Evolutionary conservation across 2,888 invertebrate genomes (phyloP).

Genomic region (Phyto melanocephala): DNA sequence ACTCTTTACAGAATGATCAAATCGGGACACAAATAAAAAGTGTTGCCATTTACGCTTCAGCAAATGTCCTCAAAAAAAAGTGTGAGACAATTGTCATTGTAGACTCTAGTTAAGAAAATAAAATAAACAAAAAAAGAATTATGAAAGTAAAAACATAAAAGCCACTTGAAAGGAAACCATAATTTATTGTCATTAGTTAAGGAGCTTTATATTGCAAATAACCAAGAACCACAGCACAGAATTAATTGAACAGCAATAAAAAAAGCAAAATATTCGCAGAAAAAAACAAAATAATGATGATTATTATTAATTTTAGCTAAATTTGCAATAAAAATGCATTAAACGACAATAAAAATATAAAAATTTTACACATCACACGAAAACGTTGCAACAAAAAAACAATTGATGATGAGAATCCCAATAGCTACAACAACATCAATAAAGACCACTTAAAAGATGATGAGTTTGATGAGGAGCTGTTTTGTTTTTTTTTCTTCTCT

Average conservation of each 20-base stretch:
- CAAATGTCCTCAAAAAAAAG: slow-evolving; percentile 46
- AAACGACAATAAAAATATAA: slow-evolving; percentile 57
- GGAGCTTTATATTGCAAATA: slow-evolving; percentile 16
- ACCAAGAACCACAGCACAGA: background rate
- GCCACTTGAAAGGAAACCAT: slow-evolving; percentile 47
- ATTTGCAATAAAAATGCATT: slow-evolving; percentile 64
- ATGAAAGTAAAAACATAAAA: background rate
- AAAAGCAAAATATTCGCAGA: background rate
- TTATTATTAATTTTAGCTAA: slow-evolving; percentile 63
- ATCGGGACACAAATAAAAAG: slow-evolving; percentile 43
- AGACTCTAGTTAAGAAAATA: slow-evolving; percentile 27
- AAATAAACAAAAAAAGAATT: background rate
- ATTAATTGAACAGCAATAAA: slow-evolving; percentile 15
- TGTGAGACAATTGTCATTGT: slow-evolving; percentile 62
- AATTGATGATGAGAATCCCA: background rate
- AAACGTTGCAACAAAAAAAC: slow-evolving; percentile 27
- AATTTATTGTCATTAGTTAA: slow-evolving; percentile 63
- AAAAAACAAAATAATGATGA: slow-evolving; percentile 19
- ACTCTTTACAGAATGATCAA: slow-evolving; percentile 49
- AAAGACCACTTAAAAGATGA: background rate
- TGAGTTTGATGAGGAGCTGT: slow-evolving; percentile 30
- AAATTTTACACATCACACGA: slow-evolving; percentile 47
- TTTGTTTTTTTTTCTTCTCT: background rate
- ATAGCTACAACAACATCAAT: background rate
- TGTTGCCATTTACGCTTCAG: slow-evolving; percentile 61